phyloP scores from a whole-genome alignment of 2,888 invertebrate species.

The Lapara coniferarum region DNA sequence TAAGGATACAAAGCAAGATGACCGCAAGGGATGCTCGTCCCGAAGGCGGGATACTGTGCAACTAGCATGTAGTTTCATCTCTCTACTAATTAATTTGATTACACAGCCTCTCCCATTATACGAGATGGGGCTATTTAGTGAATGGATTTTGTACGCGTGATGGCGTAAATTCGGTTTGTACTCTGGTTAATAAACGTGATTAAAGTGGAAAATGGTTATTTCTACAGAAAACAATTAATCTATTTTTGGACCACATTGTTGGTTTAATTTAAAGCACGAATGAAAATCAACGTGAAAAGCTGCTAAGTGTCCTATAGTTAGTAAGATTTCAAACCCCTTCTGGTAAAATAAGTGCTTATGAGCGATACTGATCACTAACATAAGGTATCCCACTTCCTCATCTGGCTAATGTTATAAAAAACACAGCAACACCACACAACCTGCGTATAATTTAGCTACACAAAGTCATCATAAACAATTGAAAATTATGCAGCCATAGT shows the following conservation, averaged over 20 bases:
- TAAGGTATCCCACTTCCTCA: too few species aligned
- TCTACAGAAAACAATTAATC: constrained; percentile 36
- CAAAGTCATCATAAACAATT: constrained; percentile 62
- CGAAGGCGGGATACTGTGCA: constrained; percentile 48
- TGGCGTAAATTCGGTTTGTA: constrained; percentile 63
- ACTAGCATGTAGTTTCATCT: constrained; percentile 65
- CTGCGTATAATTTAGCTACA: not conserved
- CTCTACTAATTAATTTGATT: constrained; percentile 74
- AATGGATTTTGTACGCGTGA: constrained; percentile 71
- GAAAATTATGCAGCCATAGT: constrained; percentile 63
- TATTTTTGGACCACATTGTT: not conserved
- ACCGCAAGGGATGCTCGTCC: constrained; percentile 35
- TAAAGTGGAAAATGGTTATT: constrained; percentile 46
- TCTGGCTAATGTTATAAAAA: too few species aligned
- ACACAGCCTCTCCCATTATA: constrained; percentile 69
- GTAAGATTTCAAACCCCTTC: too few species aligned
- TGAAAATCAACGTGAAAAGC: too few species aligned
- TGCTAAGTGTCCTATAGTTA: too few species aligned
- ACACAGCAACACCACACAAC: not conserved
- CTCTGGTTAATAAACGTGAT: constrained; percentile 61
- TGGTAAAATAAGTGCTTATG: too few species aligned
- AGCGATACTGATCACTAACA: too few species aligned
- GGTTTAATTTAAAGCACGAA: too few species aligned
- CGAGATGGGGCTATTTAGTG: constrained; percentile 70
- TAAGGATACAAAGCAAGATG: constrained; percentile 44